Evolutionary conservation across 2,113 vertebrate genomes (phyloP), one percentile per base, ranked within the genome.

Genomic region (Scomber scombrus): DNA sequence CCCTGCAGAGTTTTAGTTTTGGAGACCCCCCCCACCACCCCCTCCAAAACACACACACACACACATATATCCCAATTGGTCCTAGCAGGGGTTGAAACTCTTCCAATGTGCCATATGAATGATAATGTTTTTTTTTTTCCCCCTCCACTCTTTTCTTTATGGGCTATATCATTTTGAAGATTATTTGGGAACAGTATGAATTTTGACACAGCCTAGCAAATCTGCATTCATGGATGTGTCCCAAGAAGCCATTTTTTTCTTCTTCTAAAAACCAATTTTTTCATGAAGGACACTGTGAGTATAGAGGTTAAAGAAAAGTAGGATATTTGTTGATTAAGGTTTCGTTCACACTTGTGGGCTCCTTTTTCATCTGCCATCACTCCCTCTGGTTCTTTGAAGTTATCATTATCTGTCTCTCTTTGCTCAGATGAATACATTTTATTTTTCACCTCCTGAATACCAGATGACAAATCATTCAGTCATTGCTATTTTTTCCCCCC

Each of bases 91-190:
- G 78, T 60, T 87, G 82, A 71, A 80, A 70, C 16, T 77, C 63
- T 71, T 78, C 74, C 71, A 73, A 11, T 60, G 60, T 77, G 43
- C 51, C 55, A 65, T 71, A 26, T 69, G 80, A 89, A 84, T 76
- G 68, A 88, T 79, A 85, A 84, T 90, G 16, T 66, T 67, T 62
- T 73, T 81, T 84, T 70, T 26, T 26, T 26, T n/a, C n/a, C n/a
- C 23, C 23, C 23, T 52, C 57, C 71, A 77, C 50, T 61, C 62
- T 76, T 55, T 58, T 71, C 71, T 78, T 81, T 77, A 70, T 83
- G 23, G 56, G 34, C 71, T 55, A 66, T 72, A 49, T 83, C 67
- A 75, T 65, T 83, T 81, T 63, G 15, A 31, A 57, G 66, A 62
- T 43, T 67, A 62, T 77, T 83, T 78, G 31, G 61, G 75, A 71